These are phyloP conservation scores for Drusus annulatus DNA, from an alignment of 1,140 invertebrate species.

Conservation along the genomic window DNA sequence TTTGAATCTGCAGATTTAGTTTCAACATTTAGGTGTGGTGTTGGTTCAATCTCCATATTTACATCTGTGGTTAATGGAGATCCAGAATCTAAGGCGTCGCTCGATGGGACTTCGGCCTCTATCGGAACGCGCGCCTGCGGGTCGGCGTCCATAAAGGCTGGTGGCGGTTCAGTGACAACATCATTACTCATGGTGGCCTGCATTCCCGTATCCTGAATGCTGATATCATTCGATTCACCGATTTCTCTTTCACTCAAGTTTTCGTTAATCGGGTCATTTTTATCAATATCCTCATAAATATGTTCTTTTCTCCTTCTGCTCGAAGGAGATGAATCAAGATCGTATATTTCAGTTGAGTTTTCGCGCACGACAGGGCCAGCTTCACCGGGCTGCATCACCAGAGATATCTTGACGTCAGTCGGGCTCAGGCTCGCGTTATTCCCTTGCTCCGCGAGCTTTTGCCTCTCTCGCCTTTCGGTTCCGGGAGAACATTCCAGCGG, in stretches of 20 bases:
- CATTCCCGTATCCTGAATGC: background rate
- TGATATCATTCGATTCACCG: conserved; percentile 59
- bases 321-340: conserved; percentile 60
- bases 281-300: conserved; percentile 74
- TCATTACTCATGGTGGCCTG: conserved; percentile 58
- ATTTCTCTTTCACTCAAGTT: conserved; percentile 57
- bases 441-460: conserved; percentile 34
- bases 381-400: conserved; percentile 43
- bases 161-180: background rate
- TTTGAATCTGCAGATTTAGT: conserved; percentile 52
- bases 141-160: conserved; percentile 43
- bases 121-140: conserved; percentile 61
- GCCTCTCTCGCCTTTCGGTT: conserved; percentile 65
- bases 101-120: background rate
- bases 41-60: too few relatives aligned
- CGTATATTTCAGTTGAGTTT: conserved; percentile 61
- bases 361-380: conserved; percentile 48
- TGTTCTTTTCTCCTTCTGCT: conserved; percentile 71
- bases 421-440: conserved; percentile 26
- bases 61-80: too few relatives aligned
- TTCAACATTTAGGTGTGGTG: background rate
- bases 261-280: conserved; percentile 58
- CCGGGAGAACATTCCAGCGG: conserved; percentile 68
- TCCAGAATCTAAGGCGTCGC: too few relatives aligned
- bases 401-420: conserved; percentile 48